These are phyloP conservation scores for Dendrolimus pini DNA, from an alignment of 2,888 invertebrate species.

Conservation along the genomic window DNA sequence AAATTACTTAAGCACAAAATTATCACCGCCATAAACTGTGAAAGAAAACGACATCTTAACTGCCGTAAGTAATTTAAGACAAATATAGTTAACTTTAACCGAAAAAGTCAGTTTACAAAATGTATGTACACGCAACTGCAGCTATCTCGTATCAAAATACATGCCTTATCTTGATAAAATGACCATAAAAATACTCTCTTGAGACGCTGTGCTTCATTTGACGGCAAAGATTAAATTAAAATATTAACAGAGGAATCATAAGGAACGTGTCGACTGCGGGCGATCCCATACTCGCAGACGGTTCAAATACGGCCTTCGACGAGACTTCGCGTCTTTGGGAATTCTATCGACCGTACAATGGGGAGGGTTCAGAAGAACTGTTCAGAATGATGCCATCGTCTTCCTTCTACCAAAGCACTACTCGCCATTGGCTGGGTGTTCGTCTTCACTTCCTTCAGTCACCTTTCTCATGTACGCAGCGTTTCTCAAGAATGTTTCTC, in stretches of 20 bases:
- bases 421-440: too few species aligned
- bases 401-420: too few species aligned
- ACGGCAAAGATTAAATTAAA: neutral
- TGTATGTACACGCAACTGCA: constrained; percentile 8
- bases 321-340: too few species aligned
- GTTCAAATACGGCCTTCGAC: too few species aligned
- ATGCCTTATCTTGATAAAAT: constrained; percentile 28
- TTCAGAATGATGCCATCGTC: too few species aligned
- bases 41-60: neutral
- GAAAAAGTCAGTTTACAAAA: constrained; percentile 4
- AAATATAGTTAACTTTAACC: constrained; percentile 1
- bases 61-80: constrained; percentile 1
- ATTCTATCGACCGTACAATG: too few species aligned
- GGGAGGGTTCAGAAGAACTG: too few species aligned
- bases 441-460: too few species aligned
- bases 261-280: neutral
- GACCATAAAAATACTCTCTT: constrained; percentile 20
- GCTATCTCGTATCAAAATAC: constrained; percentile 17
- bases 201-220: constrained; percentile 1
- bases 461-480: too few species aligned
- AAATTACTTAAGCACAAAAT: neutral
- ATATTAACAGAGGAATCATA: neutral
- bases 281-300: too few species aligned
- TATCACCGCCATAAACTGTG: neutral
- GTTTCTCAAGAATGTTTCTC: too few species aligned